A percentile compares a stretch with the other conserved stretches of the same genome.
Evolutionary conservation across 2,113 vertebrate genomes (phyloP).

Genomic region (Antechinus stuartii): DNA sequence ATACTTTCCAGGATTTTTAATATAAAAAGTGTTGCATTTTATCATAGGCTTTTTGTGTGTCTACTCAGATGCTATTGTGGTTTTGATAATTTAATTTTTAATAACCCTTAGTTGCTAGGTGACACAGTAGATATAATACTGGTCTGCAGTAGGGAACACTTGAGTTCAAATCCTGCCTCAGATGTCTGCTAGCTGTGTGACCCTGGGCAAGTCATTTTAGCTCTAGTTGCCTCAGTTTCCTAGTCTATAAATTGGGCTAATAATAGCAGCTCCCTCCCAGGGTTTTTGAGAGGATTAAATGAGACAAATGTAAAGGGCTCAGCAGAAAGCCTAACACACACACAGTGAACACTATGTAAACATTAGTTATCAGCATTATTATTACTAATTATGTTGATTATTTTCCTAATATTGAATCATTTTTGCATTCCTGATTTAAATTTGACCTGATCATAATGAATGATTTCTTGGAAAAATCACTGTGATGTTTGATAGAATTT

Average conservation of each 20-base stretch:
- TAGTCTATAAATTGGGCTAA: neutral
- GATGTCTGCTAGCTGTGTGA: neutral
- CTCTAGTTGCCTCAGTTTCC: neutral
- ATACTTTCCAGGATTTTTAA: neutral
- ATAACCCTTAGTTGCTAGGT: neutral
- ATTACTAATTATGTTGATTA: neutral
- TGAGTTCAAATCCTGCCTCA: neutral
- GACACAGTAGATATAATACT: neutral
- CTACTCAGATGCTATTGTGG: neutral
- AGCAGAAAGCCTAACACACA: neutral
- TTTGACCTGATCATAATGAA: neutral
- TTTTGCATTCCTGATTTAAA: neutral
- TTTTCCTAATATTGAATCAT: neutral
- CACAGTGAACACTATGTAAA: neutral
- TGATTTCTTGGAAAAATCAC: neutral
- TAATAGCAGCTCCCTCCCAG: neutral
- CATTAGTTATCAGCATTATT: neutral
- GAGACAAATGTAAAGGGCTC: neutral
- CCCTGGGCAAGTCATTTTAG: neutral
- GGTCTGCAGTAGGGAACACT: neutral
- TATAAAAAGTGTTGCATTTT: neutral
- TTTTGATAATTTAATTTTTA: neutral
- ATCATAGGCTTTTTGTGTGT: neutral
- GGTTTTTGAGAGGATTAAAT: neutral
- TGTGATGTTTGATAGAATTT: neutral